phyloP scores from a whole-genome alignment of 2,797 vertebrate genomes.

The Erpetoichthys calabaricus region DNA sequence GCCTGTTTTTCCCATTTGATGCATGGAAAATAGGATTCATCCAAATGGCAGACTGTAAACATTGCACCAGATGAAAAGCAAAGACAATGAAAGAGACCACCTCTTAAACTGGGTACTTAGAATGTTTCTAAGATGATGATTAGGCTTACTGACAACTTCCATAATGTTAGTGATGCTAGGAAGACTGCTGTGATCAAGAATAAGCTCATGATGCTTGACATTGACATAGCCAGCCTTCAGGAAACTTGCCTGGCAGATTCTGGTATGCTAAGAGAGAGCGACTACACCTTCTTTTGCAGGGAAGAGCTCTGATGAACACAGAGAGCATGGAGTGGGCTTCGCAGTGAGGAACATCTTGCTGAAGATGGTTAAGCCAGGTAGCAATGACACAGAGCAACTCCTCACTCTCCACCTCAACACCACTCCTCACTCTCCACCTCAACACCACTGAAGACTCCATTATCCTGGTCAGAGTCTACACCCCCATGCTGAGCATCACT shows the following conservation, averaged over 20 bases:
- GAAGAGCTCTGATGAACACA: not conserved
- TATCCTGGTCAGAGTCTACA: conserved; percentile 1
- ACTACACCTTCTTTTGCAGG: not conserved
- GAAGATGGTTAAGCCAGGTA: not conserved
- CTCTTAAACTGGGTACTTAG: too few species aligned
- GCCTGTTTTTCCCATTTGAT: not conserved
- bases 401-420: conserved; percentile 6
- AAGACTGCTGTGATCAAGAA: conserved; percentile 4
- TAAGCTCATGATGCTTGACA: not conserved
- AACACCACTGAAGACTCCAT: not conserved
- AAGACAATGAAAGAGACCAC: not conserved
- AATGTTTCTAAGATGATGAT: not conserved
- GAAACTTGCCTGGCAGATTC: too few species aligned
- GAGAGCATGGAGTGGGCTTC: conserved; percentile 6
- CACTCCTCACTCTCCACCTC: conserved; percentile 3
- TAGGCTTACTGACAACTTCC: not conserved
- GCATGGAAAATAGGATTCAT: not conserved
- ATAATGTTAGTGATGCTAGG: not conserved
- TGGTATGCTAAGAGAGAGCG: too few species aligned
- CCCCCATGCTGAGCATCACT: not conserved
- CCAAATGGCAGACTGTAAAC: conserved; percentile 3
- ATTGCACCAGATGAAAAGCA: not conserved
- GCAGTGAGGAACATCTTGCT: conserved; percentile 6
- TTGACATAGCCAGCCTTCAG: not conserved
- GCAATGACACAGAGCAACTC: not conserved